A percentile compares a stretch with the other conserved stretches of the same genome.
These are phyloP conservation scores for Xenopus laevis DNA, from an alignment of 2,113 vertebrate genomes.

Conservation along the genomic window DNA sequence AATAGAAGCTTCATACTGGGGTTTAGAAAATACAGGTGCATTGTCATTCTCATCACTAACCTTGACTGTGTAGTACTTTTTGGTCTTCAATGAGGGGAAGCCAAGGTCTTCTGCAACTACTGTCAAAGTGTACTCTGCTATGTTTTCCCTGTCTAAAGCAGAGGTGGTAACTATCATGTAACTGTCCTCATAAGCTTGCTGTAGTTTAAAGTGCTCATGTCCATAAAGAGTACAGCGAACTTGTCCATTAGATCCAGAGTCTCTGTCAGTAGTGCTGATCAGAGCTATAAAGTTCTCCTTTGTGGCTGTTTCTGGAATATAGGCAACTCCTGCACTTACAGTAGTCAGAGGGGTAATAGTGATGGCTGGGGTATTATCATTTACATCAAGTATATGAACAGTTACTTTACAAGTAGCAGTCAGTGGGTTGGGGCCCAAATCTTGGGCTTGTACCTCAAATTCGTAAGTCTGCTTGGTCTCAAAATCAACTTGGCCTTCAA, in stretches of 20 bases:
- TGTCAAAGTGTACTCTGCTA: constrained; percentile 86
- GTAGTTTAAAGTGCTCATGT: constrained; percentile 84
- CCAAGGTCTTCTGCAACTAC: constrained; percentile 90
- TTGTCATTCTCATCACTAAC: constrained; percentile 91
- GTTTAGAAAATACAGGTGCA: constrained; percentile 73
- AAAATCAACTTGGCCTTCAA: constrained; percentile 80
- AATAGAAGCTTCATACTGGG: constrained; percentile 76
- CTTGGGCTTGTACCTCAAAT: constrained; percentile 83
- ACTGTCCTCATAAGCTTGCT: constrained; percentile 86
- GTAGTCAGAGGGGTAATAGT: constrained; percentile 83
- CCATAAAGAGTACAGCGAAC: constrained; percentile 85
- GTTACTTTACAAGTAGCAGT: constrained; percentile 83
- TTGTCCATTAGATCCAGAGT: constrained; percentile 82
- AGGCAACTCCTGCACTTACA: constrained; percentile 57
- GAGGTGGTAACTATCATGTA: constrained; percentile 86
- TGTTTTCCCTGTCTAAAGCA: constrained; percentile 76
- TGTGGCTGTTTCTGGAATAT: constrained; percentile 72
- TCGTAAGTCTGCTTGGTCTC: constrained; percentile 86
- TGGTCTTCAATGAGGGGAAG: constrained; percentile 72
- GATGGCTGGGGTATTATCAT: constrained; percentile 88
- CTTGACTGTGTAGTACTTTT: constrained; percentile 76
- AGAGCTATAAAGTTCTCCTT: constrained; percentile 87
- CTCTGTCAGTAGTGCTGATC: constrained; percentile 86
- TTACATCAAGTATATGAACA: constrained; percentile 86
- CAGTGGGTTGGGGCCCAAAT: constrained; percentile 79